These are phyloP conservation scores for Alectoris magna DNA, from an alignment of 2,797 vertebrate genomes.

Conservation along the genomic window DNA sequence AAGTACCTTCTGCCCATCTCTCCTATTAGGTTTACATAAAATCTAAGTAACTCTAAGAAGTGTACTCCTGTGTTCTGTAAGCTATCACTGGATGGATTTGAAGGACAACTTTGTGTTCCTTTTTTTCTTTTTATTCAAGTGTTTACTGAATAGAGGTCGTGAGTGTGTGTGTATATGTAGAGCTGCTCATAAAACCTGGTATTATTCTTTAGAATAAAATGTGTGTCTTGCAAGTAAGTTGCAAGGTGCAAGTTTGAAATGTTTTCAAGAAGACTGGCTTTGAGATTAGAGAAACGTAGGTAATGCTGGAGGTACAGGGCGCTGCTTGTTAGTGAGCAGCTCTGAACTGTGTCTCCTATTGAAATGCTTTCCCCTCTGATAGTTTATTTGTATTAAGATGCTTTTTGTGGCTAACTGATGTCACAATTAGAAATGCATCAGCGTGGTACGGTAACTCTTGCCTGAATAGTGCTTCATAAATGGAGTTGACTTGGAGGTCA, in stretches of 20 bases:
- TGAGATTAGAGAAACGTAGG: neutral
- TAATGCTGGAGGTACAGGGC: neutral
- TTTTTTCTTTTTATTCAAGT: neutral
- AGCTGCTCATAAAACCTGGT: neutral
- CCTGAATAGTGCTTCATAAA: constrained; percentile 63
- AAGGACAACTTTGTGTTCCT: neutral
- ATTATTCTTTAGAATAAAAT: neutral
- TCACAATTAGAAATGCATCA: constrained; percentile 16
- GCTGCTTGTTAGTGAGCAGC: neutral
- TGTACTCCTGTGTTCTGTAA: neutral
- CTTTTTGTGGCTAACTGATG: constrained; percentile 44
- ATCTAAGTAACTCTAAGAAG: neutral
- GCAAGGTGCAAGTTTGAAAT: neutral
- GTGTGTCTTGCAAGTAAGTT: neutral
- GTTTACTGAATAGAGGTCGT: neutral
- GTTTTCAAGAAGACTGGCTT: neutral
- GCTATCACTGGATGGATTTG: neutral
- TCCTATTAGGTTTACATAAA: neutral
- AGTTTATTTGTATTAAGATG: constrained; percentile 39
- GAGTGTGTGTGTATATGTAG: neutral
- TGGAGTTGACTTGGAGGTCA: constrained; percentile 69
- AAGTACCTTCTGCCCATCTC: neutral
- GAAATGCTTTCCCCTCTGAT: neutral
- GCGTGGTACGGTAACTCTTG: constrained; percentile 40
- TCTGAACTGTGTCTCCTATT: neutral